phyloP scores from a whole-genome alignment of 2,888 invertebrate species.

The Drosophila meridionalis region DNA sequence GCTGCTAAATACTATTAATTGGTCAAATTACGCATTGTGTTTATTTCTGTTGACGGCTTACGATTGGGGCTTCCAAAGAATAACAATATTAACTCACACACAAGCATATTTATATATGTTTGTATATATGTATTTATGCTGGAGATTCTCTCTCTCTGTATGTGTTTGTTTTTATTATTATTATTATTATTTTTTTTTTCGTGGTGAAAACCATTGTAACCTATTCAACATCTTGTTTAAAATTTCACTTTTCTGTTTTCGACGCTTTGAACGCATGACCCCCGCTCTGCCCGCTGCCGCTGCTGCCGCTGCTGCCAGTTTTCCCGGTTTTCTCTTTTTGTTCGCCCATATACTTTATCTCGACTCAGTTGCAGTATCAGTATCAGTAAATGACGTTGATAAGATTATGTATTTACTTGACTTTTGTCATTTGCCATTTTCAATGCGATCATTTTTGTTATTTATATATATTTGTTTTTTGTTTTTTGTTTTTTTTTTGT shows the following conservation, averaged over 20 bases:
- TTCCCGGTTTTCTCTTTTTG: conserved; percentile 51
- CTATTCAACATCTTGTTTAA: conserved; percentile 44
- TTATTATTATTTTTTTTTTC: conserved; percentile 4
- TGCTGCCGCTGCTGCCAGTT: conserved; percentile 28
- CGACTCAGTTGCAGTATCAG: conserved; percentile 24
- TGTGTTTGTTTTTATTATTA: neutral
- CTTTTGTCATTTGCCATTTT: conserved; percentile 39
- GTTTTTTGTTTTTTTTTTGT: conserved; percentile 3
- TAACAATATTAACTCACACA: conserved; percentile 13
- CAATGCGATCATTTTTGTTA: conserved; percentile 28
- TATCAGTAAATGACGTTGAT: conserved; percentile 45
- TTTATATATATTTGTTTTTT: neutral
- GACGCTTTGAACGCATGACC: conserved; percentile 36
- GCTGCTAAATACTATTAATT: conserved; percentile 38
- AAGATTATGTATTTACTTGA: conserved; percentile 44
- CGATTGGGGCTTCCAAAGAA: conserved; percentile 18
- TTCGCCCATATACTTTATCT: conserved; percentile 2
- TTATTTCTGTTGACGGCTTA: conserved; percentile 33
- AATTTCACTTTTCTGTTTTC: conserved; percentile 71
- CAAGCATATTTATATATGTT: neutral
- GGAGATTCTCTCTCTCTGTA: conserved; percentile 19
- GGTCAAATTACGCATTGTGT: conserved; percentile 37
- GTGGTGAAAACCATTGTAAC: conserved; percentile 40
- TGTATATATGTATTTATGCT: conserved; percentile 15
- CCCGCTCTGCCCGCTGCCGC: conserved; percentile 14